Base-by-base conservation (phyloP, 2,888 invertebrate species). In the Pegoplata infirma region DNA sequence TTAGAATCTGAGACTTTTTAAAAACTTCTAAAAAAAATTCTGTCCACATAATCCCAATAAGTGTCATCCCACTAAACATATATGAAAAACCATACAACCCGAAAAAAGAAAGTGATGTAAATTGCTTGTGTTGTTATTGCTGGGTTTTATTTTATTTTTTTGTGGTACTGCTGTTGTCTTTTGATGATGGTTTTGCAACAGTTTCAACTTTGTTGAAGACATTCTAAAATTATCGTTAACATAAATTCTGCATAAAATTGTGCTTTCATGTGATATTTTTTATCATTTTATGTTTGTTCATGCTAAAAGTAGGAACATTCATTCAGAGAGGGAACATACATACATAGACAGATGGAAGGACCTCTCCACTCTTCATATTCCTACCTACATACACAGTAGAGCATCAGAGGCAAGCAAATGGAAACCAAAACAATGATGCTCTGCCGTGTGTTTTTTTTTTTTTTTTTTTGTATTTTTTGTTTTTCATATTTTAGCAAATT, bases 211-310 rank as follows among this genome's bases (percentile, higher is more conserved):
- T 55, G 66, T 51, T 56, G 44, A 61, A 74, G 47, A 53, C 51
- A 58, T 53, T 44, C 51, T 36, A 47, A 69, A 44, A 58, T 76
- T 63, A 69, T 69, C 53, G 53, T 61, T 14, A 28, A 53, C 32
- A 66, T 59, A 67, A 67, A 74, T 67, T 59, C 59, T 47, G 53
- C 46, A 55, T 40, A 55, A 67, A 76, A 76, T 69, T 76, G 49
- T 76, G 46, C 56, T 63, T 58, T 63, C 75, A 51, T 76, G 46
- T 69, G 69, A 76, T 69, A 53, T 53, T 75, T 68, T 74, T 46
- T 59, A 66, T 55, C 51, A 61, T 61, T 74, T 74, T 51, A 59
- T 58, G 14, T 64, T 51, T 69, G 25, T 17, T 36, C 8, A 32
- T 59, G 49, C 59, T 14, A 61, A 74, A 59, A 51, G 19, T 10